Evolutionary conservation across 2,113 vertebrate genomes (phyloP), one percentile per base, ranked within the genome.

Genomic region (Labeo catla): DNA sequence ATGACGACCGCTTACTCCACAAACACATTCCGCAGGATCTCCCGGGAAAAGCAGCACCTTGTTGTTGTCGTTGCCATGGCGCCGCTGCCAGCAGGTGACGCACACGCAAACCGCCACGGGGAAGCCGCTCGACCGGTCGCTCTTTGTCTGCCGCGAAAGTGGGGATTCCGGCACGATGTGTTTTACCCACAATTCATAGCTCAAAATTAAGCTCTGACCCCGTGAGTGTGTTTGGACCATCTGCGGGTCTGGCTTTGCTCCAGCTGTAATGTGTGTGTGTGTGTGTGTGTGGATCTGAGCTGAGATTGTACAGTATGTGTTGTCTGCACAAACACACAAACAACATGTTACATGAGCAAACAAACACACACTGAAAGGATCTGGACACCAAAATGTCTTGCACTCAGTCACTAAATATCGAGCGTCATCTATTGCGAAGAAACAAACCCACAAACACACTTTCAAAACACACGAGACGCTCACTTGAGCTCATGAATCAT

Each of bases 11-110:
- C 86, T 91, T 93, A 93, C 91, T 91, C 93, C 91, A 94, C 92
- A 97, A 96, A 94, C 93, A 96, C 87, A 83, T 90, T 84, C 92
- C 93, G 86, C 87, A 3, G 15, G 73, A 93, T 91, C 91, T 94
- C 91, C 94, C 90, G 88, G 81, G 65, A 88, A 94, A 54, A 83
- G 34, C 0, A 86, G 83, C 80, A 89, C 80, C 89, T 79, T 89
- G 84, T 49, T 93, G 91, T 90, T 3, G 88, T 90, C 2, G 88
- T 96, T 93, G 89, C 93, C 94, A 94, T 93, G 92, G 92, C 89
- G 89, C 89, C 92, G 91, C 87, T 23, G 83, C 78, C 76, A 50
- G 83, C 90, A 93, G 90, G 91, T 92, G 89, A 54, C 52, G 52
- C 52, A 54, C 52, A 54, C 52, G 10, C 52, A 54, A 54, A 54